Percentiles rank a stretch among this genome's conserved stretches.
Evolutionary conservation across 2,113 vertebrate species (phyloP).

Genomic region (Phalacrocorax brasilianus): DNA sequence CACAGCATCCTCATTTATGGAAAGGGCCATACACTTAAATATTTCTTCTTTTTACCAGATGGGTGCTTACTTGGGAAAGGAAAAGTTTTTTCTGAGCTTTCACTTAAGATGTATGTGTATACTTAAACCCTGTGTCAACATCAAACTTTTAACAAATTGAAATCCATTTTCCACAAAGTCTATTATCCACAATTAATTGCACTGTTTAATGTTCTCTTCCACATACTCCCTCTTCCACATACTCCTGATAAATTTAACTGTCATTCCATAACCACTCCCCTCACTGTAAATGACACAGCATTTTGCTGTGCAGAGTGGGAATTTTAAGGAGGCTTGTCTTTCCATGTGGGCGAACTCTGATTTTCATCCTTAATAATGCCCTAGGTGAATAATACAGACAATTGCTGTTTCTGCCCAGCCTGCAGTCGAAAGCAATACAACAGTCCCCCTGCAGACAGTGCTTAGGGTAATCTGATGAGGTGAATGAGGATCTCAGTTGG

Average conservation of each 20-base stretch:
- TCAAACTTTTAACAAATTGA: neutral
- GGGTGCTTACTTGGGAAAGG: neutral
- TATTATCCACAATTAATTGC: neutral
- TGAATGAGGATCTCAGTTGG: neutral
- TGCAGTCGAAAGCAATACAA: neutral
- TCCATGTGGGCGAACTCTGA: neutral
- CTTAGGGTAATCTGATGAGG: neutral
- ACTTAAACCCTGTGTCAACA: neutral
- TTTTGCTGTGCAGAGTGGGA: neutral
- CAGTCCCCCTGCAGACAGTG: neutral
- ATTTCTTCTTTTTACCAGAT: constrained; percentile 26
- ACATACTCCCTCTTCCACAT: neutral
- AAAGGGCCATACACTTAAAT: neutral
- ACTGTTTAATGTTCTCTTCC: neutral
- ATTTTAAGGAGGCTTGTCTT: neutral
- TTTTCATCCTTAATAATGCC: neutral
- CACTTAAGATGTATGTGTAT: neutral
- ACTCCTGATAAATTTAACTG: neutral
- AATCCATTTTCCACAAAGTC: neutral
- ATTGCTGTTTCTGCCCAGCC: neutral
- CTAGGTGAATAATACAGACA: neutral
- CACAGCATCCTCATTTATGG: neutral
- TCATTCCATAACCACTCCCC: neutral
- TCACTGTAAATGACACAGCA: neutral
- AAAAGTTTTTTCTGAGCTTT: neutral